These are phyloP conservation scores for Piaya cayana DNA, from an alignment of 2,113 vertebrate genomes.

Conservation along the genomic window DNA sequence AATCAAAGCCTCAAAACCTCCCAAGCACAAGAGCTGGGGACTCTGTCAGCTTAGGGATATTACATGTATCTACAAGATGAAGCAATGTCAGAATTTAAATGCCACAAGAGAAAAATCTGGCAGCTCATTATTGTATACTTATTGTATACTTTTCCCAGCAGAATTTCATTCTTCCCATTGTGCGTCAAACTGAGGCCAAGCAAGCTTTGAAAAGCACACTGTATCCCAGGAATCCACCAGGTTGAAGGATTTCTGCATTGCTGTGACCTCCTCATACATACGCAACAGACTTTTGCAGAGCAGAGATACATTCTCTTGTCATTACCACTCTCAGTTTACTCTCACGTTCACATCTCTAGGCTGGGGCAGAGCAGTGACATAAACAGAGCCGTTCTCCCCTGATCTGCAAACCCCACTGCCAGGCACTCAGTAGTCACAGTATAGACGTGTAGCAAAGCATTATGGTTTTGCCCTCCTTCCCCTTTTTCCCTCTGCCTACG, in stretches of 20 bases:
- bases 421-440: not conserved
- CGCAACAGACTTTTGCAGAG: not conserved
- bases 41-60: not conserved
- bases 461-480: not conserved
- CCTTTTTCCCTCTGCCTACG: not conserved
- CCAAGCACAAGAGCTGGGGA: not conserved
- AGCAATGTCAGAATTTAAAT: not conserved
- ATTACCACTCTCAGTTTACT: not conserved
- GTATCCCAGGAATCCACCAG: not conserved
- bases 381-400: not conserved
- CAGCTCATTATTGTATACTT: not conserved
- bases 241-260: not conserved
- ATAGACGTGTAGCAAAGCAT: not conserved
- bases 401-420: not conserved
- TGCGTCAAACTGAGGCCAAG: not conserved
- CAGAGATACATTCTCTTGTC: not conserved
- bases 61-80: not conserved
- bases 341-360: not conserved
- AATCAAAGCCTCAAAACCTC: not conserved
- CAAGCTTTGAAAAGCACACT: not conserved
- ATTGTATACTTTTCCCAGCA: not conserved
- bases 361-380: not conserved
- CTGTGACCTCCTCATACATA: rapidly evolving
- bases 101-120: not conserved
- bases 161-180: not conserved